Percentiles rank a stretch among this genome's conserved stretches.
phyloP scores from a whole-genome alignment of 2,888 invertebrate species.

The Spodoptera littoralis region DNA sequence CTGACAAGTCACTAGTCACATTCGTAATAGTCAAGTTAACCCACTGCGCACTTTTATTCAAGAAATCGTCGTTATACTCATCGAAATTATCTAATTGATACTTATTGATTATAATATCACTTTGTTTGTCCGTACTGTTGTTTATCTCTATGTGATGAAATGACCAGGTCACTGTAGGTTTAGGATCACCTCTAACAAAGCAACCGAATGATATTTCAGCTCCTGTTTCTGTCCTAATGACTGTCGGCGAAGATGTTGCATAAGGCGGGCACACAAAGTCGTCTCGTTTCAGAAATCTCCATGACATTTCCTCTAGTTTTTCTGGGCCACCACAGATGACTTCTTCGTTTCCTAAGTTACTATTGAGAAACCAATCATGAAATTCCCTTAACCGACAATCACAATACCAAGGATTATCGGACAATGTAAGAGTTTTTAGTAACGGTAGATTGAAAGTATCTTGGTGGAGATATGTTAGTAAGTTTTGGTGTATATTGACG shows the following conservation, averaged over 20 bases:
- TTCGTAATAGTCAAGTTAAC: conserved; percentile 95
- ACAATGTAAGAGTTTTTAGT: conserved; percentile 93
- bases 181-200: conserved; percentile 93
- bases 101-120: conserved; percentile 75
- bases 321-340: conserved; percentile 92
- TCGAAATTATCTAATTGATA: conserved; percentile 73
- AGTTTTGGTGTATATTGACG: conserved; percentile 94
- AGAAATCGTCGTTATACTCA: conserved; percentile 78
- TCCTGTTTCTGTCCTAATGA: conserved; percentile 92
- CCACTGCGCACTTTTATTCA: conserved; percentile 90
- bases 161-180: conserved; percentile 94
- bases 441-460: conserved; percentile 82
- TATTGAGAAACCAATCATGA: conserved; percentile 94
- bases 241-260: conserved; percentile 89
- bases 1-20: conserved; percentile 94
- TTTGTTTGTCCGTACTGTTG: conserved; percentile 73
- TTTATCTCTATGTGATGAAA: conserved; percentile 89
- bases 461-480: conserved; percentile 90
- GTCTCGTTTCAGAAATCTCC: conserved; percentile 92
- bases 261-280: conserved; percentile 95
- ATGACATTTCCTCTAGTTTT: conserved; percentile 90
- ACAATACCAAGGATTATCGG: conserved; percentile 96
- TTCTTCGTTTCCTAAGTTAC: conserved; percentile 93
- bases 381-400: conserved; percentile 95
- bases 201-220: conserved; percentile 95